Base-by-base conservation (phyloP, 2,113 vertebrate species). In the Amblyopsis rosae region DNA sequence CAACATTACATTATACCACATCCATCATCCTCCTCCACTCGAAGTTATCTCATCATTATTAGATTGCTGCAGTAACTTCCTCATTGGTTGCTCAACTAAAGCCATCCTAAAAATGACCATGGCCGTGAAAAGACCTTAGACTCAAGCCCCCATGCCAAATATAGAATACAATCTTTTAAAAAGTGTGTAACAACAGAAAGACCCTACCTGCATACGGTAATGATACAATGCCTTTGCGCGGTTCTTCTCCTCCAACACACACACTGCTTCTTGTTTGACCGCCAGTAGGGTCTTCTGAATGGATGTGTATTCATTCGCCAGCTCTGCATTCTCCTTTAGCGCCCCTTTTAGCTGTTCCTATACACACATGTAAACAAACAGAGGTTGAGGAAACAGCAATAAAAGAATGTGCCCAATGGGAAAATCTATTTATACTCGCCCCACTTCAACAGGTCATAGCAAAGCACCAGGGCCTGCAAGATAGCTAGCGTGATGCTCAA, bases 11-110 rank as follows among this genome's bases (percentile, higher is more conserved):
- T 84, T 73, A 79, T 78, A 85, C 86, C 84, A 82, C 84, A 86
- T 86, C 82, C 84, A 88, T 91, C 84, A 86, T 85, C 84, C 85
- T 90, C 87, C 87, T 85, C 79, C 87, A 84, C 84, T 75, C 4
- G 78, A 80, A 81, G 79, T 89, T 87, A 86, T 82, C 84, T 88
- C 80, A 83, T 88, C 82, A 62, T 83, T 84, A 88, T 90, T 82
- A 87, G 72, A 90, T 83, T 83, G 82, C 85, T 73, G 87, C 86
- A 76, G 79, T 86, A 71, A 84, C 81, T 85, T 89, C 79, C 82
- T 84, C 72, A 76, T 72, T 83, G 79, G 79, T 63, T 79, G 72
- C 67, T 75, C 76, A 77, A 73, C 77, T 82, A 82, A 83, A 86
- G 80, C 72, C 79, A 66, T 68, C 57, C 81, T 66, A 59, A 4